Base-by-base conservation (phyloP, 2,888 invertebrate species). In the Drosophila austrosaltans region DNA sequence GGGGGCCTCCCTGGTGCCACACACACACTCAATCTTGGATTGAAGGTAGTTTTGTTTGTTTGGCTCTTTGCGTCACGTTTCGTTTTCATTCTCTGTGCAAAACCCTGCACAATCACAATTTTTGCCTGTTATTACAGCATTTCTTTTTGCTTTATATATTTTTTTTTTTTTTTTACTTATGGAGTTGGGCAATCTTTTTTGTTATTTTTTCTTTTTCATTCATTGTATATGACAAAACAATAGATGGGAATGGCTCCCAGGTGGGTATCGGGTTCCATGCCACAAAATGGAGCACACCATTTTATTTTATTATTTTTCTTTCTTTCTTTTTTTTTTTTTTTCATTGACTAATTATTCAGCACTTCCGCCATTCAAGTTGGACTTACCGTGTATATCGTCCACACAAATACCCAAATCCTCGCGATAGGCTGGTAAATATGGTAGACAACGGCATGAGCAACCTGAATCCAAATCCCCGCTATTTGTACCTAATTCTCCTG, bases 401-500 rank as follows among this genome's bases (percentile, higher is more conserved):
- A 97, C 96, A 92, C 97, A 97, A 79, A 97, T 95, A 82, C 95
- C 95, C 77, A 96, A 93, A 92, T 97, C 97, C 92, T 97, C 97
- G 73, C 97, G 94, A 93, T 96, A 97, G 63, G 96, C 95, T 4
- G 96, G 96, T 74, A 96, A 93, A 79, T 95, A 95, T 62, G 94
- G 94, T 76, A 96, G 95, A 90, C 97, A 97, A 66, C 95, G 95
- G 92, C 97, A 97, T 39, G 94, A 94, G 93, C 97, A 97, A 60
- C 83, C 87, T 69, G 83, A 84, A 36, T 80, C 85, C 48, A 72
- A 70, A 30, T 36, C 61, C 32, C 57, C 60, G 48, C 48, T 48
- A 48, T 16, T 48, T 12, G 48, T 48, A 48, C 25, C 48, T 25
- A 48, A 48, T 48, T 48, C 48, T 16, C 10, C 3, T 25, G 22